These are phyloP conservation scores for Trissolcus japonicus DNA, from an alignment of 2,888 invertebrate genomes.

Conservation along the genomic window DNA sequence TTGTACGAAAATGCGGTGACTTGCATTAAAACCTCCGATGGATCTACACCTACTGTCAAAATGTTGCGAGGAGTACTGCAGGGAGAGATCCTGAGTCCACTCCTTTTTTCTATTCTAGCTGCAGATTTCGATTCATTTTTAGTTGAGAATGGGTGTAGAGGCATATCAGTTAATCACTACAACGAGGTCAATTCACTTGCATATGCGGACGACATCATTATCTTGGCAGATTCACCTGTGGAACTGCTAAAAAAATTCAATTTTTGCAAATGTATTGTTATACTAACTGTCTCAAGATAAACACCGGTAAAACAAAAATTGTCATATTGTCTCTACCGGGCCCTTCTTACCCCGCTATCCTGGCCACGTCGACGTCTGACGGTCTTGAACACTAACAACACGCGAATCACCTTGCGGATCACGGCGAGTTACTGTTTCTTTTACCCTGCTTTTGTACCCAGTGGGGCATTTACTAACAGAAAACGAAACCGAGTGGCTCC, in stretches of 20 bases:
- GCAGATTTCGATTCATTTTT: background rate
- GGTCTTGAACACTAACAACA: no score
- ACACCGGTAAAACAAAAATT: background rate
- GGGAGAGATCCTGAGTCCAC: background rate
- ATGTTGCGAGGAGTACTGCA: background rate
- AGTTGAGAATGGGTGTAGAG: background rate
- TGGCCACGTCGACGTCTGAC: no score
- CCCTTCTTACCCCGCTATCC: no score
- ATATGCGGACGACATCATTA: background rate
- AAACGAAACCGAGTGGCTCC: no score
- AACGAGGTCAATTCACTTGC: background rate
- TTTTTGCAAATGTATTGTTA: background rate
- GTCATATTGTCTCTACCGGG: no score
- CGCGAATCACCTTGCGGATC: no score
- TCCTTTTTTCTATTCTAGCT: background rate
- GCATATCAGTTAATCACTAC: background rate
- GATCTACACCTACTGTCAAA: background rate
- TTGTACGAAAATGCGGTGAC: background rate
- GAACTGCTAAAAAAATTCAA: background rate
- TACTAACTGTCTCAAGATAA: background rate
- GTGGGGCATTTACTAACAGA: no score
- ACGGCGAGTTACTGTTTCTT: no score
- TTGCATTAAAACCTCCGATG: background rate
- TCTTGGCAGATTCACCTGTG: background rate
- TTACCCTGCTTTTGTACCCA: no score